phyloP scores from a whole-genome alignment of 2,797 vertebrate species.

The Vultur gryphus region DNA sequence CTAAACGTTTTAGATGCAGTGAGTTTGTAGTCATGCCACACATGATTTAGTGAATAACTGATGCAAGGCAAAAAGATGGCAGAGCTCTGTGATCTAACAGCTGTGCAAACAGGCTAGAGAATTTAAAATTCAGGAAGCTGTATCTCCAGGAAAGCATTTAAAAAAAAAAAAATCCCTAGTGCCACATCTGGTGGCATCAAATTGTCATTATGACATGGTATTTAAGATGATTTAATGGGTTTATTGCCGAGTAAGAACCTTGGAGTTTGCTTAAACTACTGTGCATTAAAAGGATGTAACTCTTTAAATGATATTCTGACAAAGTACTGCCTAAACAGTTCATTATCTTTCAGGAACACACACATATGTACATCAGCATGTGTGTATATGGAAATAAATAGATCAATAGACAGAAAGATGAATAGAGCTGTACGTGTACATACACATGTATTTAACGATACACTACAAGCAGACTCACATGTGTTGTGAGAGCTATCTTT shows the following conservation, averaged over 20 bases:
- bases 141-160: conserved; percentile 63
- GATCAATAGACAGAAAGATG: not conserved
- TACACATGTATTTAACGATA: not conserved
- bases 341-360: conserved; percentile 30
- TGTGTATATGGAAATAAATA: not conserved
- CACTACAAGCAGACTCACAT: not conserved
- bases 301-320: conserved; percentile 62
- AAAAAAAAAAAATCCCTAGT: conserved; percentile 56
- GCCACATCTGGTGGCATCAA: conserved; percentile 76
- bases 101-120: conserved; percentile 59
- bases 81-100: conserved; percentile 53
- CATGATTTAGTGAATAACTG: conserved; percentile 20
- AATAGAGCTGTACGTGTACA: not conserved
- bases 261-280: conserved; percentile 74
- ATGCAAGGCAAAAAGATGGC: conserved; percentile 37
- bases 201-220: conserved; percentile 78
- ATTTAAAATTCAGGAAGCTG: conserved; percentile 63
- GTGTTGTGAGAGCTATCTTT: not conserved
- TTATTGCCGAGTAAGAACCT: conserved; percentile 65
- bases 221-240: conserved; percentile 80
- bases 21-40: not conserved
- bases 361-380: not conserved
- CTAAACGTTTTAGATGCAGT: not conserved
- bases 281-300: conserved; percentile 69
- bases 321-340: conserved; percentile 58